phyloP scores from a whole-genome alignment of 2,113 vertebrate genomes.

The Isurus oxyrinchus region DNA sequence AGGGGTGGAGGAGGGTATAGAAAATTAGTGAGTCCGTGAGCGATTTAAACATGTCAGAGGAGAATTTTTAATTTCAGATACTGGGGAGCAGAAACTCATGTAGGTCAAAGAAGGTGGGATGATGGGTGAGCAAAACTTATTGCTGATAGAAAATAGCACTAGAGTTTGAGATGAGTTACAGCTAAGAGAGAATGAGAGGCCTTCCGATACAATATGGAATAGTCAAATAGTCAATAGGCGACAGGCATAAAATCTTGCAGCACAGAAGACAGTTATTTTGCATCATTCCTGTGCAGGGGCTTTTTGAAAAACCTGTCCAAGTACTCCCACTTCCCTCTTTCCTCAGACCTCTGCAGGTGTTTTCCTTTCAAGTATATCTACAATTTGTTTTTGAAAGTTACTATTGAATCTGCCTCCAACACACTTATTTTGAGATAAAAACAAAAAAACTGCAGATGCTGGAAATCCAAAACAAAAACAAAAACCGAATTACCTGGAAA shows the following conservation, averaged over 20 bases:
- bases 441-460: too few relatives aligned
- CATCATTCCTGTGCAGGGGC: not conserved
- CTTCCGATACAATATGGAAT: too few relatives aligned
- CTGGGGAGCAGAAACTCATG: not conserved
- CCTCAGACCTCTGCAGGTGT: not conserved
- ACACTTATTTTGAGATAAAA: not conserved
- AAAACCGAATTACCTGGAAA: too few relatives aligned
- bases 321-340: not conserved
- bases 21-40: not conserved
- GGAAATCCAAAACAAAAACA: too few relatives aligned
- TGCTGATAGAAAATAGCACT: not conserved
- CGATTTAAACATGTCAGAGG: not conserved
- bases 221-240: not conserved
- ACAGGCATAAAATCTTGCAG: not conserved
- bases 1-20: not conserved
- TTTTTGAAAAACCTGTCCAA: not conserved
- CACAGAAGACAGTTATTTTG: not conserved
- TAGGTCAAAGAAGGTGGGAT: not conserved
- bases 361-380: not conserved
- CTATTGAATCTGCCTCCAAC: not conserved
- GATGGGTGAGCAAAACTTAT: not conserved
- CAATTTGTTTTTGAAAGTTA: not conserved
- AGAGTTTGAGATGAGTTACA: not conserved
- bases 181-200: not conserved
- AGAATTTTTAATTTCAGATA: not conserved